These are phyloP conservation scores for Cenopis cana DNA, from an alignment of 2,888 invertebrate species.

Conservation along the genomic window DNA sequence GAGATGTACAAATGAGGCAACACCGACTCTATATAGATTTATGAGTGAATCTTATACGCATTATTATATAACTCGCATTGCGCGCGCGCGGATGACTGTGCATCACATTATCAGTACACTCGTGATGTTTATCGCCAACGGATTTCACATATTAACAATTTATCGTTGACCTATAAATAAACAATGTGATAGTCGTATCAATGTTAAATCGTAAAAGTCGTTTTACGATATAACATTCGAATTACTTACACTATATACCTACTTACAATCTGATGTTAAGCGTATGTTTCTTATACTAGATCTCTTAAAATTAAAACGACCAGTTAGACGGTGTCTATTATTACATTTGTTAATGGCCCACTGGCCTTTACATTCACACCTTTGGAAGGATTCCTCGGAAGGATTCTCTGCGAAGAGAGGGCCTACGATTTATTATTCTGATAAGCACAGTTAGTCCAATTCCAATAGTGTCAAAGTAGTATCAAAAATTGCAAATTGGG, in stretches of 20 bases:
- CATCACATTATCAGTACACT: constrained; percentile 43
- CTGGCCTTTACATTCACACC: constrained; percentile 1
- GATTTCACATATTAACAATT: constrained; percentile 43
- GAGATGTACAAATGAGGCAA: constrained; percentile 67
- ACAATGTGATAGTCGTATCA: constrained; percentile 36
- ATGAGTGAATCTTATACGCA: constrained; percentile 49
- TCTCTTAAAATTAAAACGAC: constrained; percentile 14
- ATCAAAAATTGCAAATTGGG: neutral
- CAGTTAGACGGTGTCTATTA: neutral
- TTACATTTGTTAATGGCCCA: neutral
- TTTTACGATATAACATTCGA: constrained; percentile 28
- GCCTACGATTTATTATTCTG: neutral
- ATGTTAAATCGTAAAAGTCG: too few relatives aligned
- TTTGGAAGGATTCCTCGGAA: neutral
- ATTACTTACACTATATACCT: constrained; percentile 20
- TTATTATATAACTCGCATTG: constrained; percentile 51
- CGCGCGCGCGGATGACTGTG: constrained; percentile 39
- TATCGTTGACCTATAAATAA: constrained; percentile 44
- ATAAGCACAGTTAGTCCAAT: neutral
- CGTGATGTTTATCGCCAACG: constrained; percentile 43
- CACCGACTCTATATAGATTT: constrained; percentile 56
- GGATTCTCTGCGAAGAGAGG: neutral
- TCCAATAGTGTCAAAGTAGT: neutral
- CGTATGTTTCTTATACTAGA: constrained; percentile 40
- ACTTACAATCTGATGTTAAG: constrained; percentile 32